Evolutionary conservation across 1,140 invertebrate species (phyloP), one percentile per base, ranked within the genome.

Genomic region (Micrasema minimum): DNA sequence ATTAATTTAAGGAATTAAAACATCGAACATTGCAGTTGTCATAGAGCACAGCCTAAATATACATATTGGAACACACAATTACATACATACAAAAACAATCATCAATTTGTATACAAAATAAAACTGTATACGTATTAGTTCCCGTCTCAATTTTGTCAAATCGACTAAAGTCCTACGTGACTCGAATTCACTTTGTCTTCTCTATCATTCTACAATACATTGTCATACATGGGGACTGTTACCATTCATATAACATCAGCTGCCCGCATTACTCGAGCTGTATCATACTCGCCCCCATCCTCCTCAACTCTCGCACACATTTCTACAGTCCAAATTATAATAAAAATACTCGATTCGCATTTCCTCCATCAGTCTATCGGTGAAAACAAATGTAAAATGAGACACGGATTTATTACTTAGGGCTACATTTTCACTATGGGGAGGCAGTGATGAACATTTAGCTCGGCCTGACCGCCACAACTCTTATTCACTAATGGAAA

Each of bases 311-410:
- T 51, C 22, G 1, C 48, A 51, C 20, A 23, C 48, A 53, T 59
- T 41, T 41, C 35, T 59, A 59, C 55, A 38, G 37, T 38, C 55
- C 55, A 59, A 59, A 59, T 35, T 20, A 51, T 51, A 51, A 31
- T 31, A 31, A 31, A 41, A 41, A 41, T 59, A 14, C 16, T 38
- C 37, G 55, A 59, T 41, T 46, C n/a, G 31, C 16, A 26, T 69
- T 69, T 37, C 62, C 57, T 62, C 51, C 9, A 72, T 75, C 74
- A 75, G 74, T 75, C 74, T 72, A 75, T 75, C 51, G 37, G 64
- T 68, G 66, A 75, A 75, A 69, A 51, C 64, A 72, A 69, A 53
- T 71, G 66, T 51, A 64, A 73, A 74, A 71, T 66, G 59, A 69
- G 41, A 75, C 62, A 31, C 26, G 22, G 38, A 67, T 37, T 22